These are phyloP conservation scores for Aricia artaxerxes DNA, from an alignment of 2,888 invertebrate species.

Conservation along the genomic window DNA sequence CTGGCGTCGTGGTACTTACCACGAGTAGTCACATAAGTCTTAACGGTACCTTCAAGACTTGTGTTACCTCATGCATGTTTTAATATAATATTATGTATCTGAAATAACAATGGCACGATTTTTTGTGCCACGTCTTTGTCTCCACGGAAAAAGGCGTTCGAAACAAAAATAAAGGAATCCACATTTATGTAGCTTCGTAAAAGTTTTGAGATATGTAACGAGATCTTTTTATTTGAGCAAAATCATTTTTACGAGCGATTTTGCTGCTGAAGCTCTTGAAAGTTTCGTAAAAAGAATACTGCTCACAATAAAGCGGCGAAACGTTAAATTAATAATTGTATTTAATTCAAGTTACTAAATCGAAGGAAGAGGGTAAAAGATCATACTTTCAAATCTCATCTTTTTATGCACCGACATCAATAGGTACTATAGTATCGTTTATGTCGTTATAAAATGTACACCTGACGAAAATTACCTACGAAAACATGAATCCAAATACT, in stretches of 20 bases:
- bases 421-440: too few species aligned
- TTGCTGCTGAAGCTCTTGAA: neutral
- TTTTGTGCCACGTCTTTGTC: neutral
- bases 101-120: too few species aligned
- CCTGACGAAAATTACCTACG: too few species aligned
- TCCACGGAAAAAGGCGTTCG: neutral
- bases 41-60: too few species aligned
- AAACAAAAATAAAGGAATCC: neutral
- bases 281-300: neutral
- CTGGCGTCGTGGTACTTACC: too few species aligned
- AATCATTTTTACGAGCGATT: neutral
- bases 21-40: too few species aligned
- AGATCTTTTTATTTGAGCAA: neutral
- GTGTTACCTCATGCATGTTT: neutral
- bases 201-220: neutral
- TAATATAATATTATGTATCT: neutral
- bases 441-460: too few species aligned
- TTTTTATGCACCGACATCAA: too few species aligned
- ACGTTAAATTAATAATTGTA: neutral
- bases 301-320: neutral
- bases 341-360: neutral
- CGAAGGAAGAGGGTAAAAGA: too few species aligned
- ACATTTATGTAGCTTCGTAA: conserved; percentile 35
- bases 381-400: too few species aligned
- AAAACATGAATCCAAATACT: too few species aligned